These are phyloP conservation scores for Temnothorax unifasciatus DNA, from an alignment of 2,888 invertebrate species.

Conservation along the genomic window DNA sequence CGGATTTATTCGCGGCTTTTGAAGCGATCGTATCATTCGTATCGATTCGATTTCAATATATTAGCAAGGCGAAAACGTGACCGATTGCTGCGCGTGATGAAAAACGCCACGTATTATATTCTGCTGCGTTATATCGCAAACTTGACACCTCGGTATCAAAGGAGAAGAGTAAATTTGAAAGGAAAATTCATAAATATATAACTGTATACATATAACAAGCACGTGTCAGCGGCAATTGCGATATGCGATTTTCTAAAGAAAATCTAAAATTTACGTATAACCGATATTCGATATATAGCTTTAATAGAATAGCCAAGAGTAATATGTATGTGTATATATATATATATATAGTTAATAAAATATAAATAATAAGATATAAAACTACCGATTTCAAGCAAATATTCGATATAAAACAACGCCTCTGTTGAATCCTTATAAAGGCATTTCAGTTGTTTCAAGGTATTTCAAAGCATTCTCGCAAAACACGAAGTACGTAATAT, in stretches of 20 bases:
- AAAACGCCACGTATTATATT: constrained; percentile 1
- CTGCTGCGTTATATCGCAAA: neutral
- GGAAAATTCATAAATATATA: neutral
- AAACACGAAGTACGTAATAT: neutral
- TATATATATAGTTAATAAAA: too few species aligned
- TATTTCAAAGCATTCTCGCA: neutral
- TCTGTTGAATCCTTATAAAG: neutral
- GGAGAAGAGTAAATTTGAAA: neutral
- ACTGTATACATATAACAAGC: neutral
- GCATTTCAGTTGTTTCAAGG: too few species aligned
- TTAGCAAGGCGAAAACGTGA: neutral
- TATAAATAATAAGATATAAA: too few species aligned
- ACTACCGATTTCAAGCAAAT: neutral
- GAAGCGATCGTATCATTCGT: neutral
- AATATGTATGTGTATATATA: too few species aligned
- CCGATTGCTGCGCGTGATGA: neutral
- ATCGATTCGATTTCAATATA: neutral
- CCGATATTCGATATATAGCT: neutral
- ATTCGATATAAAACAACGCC: neutral
- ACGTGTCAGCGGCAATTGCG: neutral
- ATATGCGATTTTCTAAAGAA: neutral
- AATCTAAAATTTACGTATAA: neutral
- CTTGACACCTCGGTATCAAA: neutral
- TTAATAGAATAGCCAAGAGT: neutral
- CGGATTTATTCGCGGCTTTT: neutral